These are phyloP conservation scores for Diadema setosum DNA, from an alignment of 35 echinoderm and acorn worm species.

Conservation along the genomic window DNA sequence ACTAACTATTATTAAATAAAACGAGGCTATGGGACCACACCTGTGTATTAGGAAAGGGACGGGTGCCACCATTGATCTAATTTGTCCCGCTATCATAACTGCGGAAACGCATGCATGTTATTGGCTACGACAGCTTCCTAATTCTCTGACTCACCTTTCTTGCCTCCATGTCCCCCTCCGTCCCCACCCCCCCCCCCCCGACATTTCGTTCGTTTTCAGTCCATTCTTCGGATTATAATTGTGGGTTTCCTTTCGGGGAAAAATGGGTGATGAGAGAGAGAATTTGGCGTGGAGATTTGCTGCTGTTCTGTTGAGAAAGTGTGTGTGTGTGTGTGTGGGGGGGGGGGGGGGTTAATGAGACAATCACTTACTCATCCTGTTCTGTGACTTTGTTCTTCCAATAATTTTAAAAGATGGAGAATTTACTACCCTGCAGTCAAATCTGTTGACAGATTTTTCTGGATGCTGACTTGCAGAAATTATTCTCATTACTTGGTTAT, in stretches of 20 bases:
- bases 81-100: neutral
- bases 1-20: too few species aligned
- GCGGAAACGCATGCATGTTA: neutral
- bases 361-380: neutral
- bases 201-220: too few species aligned
- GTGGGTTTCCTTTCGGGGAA: neutral
- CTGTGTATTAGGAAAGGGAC: neutral
- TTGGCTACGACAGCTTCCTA: constrained; percentile 2
- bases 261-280: neutral
- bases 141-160: neutral
- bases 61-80: neutral
- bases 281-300: neutral
- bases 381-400: neutral
- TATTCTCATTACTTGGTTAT: too few species aligned
- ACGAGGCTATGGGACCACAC: neutral
- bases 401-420: neutral
- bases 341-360: neutral
- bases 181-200: neutral
- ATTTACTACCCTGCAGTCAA: neutral
- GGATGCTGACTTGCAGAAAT: too few species aligned
- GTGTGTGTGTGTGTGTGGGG: neutral
- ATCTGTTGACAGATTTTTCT: too few species aligned
- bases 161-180: neutral
- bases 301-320: neutral
- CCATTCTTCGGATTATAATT: neutral